Base-by-base conservation (phyloP, 2,888 invertebrate species). In the Mantis religiosa region DNA sequence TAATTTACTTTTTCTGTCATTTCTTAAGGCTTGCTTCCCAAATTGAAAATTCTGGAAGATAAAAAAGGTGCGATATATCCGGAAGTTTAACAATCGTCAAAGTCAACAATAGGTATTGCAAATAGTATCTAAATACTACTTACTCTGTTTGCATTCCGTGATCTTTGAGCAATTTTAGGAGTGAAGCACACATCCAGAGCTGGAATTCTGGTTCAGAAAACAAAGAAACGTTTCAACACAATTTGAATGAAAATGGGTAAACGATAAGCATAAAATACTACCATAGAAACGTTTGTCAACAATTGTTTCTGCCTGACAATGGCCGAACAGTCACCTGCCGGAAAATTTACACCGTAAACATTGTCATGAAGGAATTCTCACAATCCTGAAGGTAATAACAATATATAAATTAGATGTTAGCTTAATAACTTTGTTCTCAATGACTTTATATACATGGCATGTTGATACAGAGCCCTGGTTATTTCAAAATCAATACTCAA, bases 401-500 rank as follows among this genome's bases (percentile, higher is more conserved):
- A 41, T 88, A 30, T 9, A 85, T 34, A 15, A 41, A 85, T 34
- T 20, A 82, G 28, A 15, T 71, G 54, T 82, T 30, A 25, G 81
- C 30, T 7, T 81, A 12, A 41, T 25, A 85, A 54, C 81, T 8
- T 41, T 41, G 85, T 82, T 34, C 71, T 84, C 85, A 71, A 28
- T 71, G 84, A 81, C 41, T 81, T 84, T 84, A 71, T 34, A 88
- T 88, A 87, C 54, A 87, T 34, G 82, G 54, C 30, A 82, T 34
- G 82, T 27, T 82, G 82, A 28, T 30, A n/a, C n/a, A 54, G 47
- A 82, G 82, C 41, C 30, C 54, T 82, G 82, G 82, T 82, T 82
- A 89, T 27, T 83, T 87, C 86, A 81, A 30, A 83, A 89, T 89
- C 89, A 89, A 89, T 89, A 89, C 87, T 54, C 83, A 54, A 87